Evolutionary conservation across 37 sponge, comb jelly and placozoan genomes (phyloP).

Genomic region (Lycopodina hypogea): DNA sequence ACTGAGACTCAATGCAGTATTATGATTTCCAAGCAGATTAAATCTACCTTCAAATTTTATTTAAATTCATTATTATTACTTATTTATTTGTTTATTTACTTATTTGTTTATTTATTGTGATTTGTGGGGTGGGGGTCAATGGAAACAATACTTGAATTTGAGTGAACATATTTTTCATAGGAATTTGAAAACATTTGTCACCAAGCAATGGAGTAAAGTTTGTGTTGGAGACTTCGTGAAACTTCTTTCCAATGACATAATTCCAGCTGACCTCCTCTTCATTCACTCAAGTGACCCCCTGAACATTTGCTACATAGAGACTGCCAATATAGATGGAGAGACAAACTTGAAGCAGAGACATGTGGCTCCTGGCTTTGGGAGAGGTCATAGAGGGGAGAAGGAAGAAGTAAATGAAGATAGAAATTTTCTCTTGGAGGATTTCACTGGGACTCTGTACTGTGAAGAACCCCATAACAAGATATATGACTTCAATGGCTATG

Average conservation of each 20-base stretch:
- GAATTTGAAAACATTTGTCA: background rate
- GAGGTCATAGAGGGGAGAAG: background rate
- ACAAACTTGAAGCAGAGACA: constrained; percentile 79
- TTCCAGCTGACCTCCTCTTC: constrained; percentile 82
- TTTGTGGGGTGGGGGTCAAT: too few species aligned
- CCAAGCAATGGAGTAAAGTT: constrained; percentile 43
- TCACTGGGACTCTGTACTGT: constrained; percentile 39
- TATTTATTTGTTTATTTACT: too few species aligned
- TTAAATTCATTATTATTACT: too few species aligned
- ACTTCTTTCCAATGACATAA: constrained; percentile 59
- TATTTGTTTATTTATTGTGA: too few species aligned
- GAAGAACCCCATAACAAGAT: constrained; percentile 60
- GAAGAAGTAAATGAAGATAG: background rate
- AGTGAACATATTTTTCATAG: too few species aligned
- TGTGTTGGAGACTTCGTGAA: constrained; percentile 81
- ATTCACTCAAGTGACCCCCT: constrained; percentile 62
- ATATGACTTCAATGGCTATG: constrained; percentile 69
- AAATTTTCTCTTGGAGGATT: background rate
- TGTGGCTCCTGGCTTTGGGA: constrained; percentile 25
- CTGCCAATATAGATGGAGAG: constrained; percentile 90
- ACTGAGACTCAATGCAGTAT: background rate
- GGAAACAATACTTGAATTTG: too few species aligned
- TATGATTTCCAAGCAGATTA: background rate
- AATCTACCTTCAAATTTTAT: too few species aligned
- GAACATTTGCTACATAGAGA: constrained; percentile 76